Base-by-base conservation (phyloP, 2,113 vertebrate genomes). In the Syngnathus scovelli region DNA sequence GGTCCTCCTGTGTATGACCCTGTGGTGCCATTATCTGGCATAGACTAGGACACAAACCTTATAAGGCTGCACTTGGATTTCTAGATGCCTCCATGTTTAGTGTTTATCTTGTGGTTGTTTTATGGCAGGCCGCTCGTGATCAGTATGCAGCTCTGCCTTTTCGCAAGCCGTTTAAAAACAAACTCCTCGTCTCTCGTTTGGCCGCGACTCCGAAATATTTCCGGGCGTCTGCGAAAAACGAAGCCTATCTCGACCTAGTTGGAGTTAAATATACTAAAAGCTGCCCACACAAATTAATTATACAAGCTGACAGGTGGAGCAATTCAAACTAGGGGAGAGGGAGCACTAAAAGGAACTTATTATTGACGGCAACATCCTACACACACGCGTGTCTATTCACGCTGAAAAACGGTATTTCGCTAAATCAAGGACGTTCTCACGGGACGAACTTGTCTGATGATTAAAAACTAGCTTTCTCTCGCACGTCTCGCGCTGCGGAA, bases 41-140 rank as follows among this genome's bases (percentile, higher is more conserved):
- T 68, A 61, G 59, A 66, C 80, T 78, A 58, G 38, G 52, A 58
- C 70, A 63, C 66, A 38, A 37, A 59, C 86, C 87, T 84, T 89
- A 83, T 81, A 89, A 82, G 88, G 88, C 69, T 48, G 63, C 44
- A 60, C 37, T 52, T 11, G 69, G 69, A 27, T 33, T 66, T 69
- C 66, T 71, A 62, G 37, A 72, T 55, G 69, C 77, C 75, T 61
- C 62, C 18, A 19, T 58, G 66, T 51, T 51, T 8, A 49, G 27
- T 48, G 66, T 59, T 33, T 60, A 58, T 63, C 54, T 41, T 81
- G 41, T 55, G 55, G 76, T 80, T 85, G 70, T 75, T 79, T 85
- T 77, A 85, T 78, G 72, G 80, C 59, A 43, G 72, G 69, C 77
- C 80, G 75, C 66, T 79, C 66, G 66, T 73, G 56, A 75, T 79